phyloP scores from a whole-genome alignment of 2,113 vertebrate genomes.

The Antigone vipio region DNA sequence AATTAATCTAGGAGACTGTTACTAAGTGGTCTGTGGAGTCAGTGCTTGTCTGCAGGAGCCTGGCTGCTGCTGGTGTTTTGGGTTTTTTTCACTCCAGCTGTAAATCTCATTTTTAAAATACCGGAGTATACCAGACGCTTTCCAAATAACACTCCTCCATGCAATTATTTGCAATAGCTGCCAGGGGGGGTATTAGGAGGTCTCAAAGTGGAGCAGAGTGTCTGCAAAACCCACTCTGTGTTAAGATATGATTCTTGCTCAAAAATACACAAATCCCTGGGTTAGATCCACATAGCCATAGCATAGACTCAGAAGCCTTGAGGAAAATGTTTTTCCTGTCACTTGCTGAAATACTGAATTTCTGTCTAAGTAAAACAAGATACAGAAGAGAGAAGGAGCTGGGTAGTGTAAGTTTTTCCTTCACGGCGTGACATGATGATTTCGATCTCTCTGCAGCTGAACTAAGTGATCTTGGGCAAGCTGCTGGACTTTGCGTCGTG shows the following conservation, averaged over 20 bases:
- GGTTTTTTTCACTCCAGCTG: constrained; percentile 15
- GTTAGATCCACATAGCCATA: neutral
- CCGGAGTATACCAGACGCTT: neutral
- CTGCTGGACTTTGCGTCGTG: neutral
- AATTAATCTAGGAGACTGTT: neutral
- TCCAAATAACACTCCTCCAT: neutral
- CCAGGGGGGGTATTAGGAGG: neutral
- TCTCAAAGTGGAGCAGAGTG: neutral
- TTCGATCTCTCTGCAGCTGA: neutral
- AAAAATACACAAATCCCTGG: neutral
- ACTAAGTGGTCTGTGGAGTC: constrained; percentile 15
- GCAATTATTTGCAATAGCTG: constrained; percentile 21
- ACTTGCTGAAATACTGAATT: neutral
- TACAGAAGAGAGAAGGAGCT: neutral
- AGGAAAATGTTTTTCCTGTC: neutral
- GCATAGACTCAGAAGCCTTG: neutral
- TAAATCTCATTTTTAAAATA: constrained; percentile 49
- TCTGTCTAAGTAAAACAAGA: neutral
- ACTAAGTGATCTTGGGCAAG: neutral
- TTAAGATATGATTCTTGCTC: neutral
- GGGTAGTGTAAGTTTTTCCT: neutral
- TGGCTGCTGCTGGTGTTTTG: constrained; percentile 2
- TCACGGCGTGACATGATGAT: neutral
- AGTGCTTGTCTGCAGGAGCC: constrained; percentile 4
- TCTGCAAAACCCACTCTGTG: neutral